phyloP scores from a whole-genome alignment of 2,113 vertebrate species.

The Zootoca vivipara region DNA sequence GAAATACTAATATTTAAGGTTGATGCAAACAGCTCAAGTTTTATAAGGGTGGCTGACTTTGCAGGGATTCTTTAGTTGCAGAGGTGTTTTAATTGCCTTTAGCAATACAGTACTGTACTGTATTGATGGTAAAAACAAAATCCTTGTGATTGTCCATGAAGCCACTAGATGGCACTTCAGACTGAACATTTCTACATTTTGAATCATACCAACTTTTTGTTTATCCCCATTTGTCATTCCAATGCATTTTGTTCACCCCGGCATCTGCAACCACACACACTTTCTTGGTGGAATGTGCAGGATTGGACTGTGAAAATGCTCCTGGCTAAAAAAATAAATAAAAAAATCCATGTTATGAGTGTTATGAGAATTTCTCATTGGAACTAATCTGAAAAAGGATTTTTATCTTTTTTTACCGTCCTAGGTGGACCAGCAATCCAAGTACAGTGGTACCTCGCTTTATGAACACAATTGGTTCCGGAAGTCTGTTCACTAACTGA shows the following conservation, averaged over 20 bases:
- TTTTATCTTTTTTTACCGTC: neutral
- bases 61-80: neutral
- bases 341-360: neutral
- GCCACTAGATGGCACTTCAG: constrained; percentile 3
- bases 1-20: neutral
- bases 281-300: neutral
- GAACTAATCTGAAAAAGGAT: neutral
- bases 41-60: neutral
- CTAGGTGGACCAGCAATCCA: neutral
- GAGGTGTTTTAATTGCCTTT: neutral
- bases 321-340: neutral
- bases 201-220: neutral
- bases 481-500: no score
- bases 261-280: neutral
- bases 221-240: neutral
- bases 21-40: neutral
- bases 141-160: neutral
- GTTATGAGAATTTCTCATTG: neutral
- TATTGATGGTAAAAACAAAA: neutral
- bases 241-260: neutral
- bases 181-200: neutral
- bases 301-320: neutral
- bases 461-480: no score
- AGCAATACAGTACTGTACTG: no score
- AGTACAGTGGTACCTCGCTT: no score